phyloP scores from a whole-genome alignment of 2,888 invertebrate genomes.

The Phalera bucephala region DNA sequence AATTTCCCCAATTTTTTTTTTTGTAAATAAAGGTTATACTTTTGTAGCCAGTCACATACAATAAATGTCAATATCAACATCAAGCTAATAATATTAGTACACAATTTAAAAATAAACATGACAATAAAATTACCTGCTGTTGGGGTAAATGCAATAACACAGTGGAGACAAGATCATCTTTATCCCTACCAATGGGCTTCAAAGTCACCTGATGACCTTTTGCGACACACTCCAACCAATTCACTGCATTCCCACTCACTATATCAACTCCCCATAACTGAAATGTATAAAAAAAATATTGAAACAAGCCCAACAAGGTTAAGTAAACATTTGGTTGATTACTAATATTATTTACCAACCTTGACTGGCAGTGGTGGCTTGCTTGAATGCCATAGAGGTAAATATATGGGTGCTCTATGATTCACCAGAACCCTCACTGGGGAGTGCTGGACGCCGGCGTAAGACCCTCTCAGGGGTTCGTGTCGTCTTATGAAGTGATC shows the following conservation, averaged over 20 bases:
- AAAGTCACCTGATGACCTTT: conserved; percentile 72
- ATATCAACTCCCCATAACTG: conserved; percentile 79
- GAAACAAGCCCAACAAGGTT: conserved; percentile 22
- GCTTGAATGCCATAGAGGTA: conserved; percentile 77
- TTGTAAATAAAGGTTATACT: no score
- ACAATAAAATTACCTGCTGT: conserved; percentile 58
- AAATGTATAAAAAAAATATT: conserved; percentile 31
- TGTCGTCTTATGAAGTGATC: conserved; percentile 79
- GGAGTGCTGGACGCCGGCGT: conserved; percentile 78
- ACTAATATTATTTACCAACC: conserved; percentile 46
- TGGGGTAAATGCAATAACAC: conserved; percentile 72
- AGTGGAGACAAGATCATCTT: conserved; percentile 70
- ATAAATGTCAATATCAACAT: no score
- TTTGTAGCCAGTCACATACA: no score
- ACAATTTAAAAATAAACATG: no score
- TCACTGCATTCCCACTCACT: conserved; percentile 78
- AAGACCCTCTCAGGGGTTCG: conserved; percentile 76
- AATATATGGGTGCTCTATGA: conserved; percentile 80
- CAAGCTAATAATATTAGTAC: no score
- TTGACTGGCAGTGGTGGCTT: conserved; percentile 79
- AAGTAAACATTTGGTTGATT: conserved; percentile 8
- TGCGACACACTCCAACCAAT: conserved; percentile 83
- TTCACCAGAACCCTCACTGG: conserved; percentile 76
- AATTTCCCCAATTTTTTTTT: no score
- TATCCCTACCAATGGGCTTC: conserved; percentile 70